Evolutionary conservation across 2,797 vertebrate species (phyloP).

Genomic region (Champsocephalus esox): DNA sequence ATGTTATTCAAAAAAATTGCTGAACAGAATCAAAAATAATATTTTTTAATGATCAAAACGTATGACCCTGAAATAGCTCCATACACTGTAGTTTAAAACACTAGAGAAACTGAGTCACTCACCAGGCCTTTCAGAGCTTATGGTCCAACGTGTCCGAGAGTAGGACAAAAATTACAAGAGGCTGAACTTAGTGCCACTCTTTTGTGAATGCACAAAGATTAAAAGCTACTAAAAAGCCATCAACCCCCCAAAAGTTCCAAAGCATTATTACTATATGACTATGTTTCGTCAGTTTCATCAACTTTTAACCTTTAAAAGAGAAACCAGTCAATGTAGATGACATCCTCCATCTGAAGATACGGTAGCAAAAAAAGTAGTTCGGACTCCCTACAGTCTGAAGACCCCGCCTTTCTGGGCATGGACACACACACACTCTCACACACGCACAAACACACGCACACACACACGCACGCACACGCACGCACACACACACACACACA

Average conservation of each 20-base stretch:
- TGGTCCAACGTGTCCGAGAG: conserved; percentile 7
- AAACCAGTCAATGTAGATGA: not conserved
- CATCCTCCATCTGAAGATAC: conserved; percentile 31
- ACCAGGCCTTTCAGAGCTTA: conserved; percentile 39
- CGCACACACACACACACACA: not conserved
- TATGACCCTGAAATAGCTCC: too few relatives aligned
- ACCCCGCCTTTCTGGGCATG: conserved; percentile 48
- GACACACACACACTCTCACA: not conserved
- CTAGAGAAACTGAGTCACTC: conserved; percentile 3
- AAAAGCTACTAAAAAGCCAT: not conserved
- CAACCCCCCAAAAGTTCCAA: not conserved
- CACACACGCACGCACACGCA: conserved; percentile 1
- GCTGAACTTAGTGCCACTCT: not conserved
- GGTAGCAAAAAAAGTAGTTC: conserved; percentile 20
- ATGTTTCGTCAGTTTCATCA: not conserved
- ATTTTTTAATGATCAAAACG: too few relatives aligned
- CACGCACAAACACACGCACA: not conserved
- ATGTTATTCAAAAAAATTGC: too few relatives aligned
- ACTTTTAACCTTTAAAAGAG: not conserved
- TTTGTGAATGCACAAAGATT: not conserved
- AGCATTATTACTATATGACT: not conserved
- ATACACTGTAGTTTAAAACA: not conserved
- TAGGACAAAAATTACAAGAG: not conserved
- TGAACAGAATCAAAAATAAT: too few relatives aligned
- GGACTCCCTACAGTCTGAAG: conserved; percentile 36